These are phyloP conservation scores for Glossosoma conforme DNA, from an alignment of 1,140 invertebrate species.

Conservation along the genomic window DNA sequence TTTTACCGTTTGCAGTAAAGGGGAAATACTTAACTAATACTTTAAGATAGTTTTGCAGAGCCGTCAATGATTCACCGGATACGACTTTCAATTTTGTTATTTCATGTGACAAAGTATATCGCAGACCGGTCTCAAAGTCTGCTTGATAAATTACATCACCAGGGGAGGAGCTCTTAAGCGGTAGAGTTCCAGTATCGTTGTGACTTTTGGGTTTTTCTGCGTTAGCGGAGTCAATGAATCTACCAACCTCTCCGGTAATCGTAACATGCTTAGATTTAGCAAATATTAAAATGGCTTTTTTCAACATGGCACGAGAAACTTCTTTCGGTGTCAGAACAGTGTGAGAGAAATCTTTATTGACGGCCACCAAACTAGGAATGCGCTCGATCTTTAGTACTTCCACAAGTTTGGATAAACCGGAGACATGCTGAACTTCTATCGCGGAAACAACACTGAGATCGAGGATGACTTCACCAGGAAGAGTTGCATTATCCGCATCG, in stretches of 20 bases:
- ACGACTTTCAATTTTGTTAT: conserved; percentile 65
- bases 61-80: conserved; percentile 61
- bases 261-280: conserved; percentile 35
- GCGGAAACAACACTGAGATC: conserved; percentile 54
- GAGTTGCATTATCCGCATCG: conserved; percentile 52
- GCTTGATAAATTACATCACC: conserved; percentile 63
- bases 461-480: conserved; percentile 57
- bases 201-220: too few species aligned
- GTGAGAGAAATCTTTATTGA: conserved; percentile 40
- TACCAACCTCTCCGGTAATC: not conserved
- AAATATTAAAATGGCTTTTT: conserved; percentile 50
- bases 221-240: not conserved
- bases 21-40: conserved; percentile 72
- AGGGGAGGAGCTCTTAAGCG: not conserved
- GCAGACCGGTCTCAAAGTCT: conserved; percentile 80
- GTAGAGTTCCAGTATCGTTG: not conserved
- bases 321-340: conserved; percentile 42
- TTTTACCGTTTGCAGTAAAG: conserved; percentile 56
- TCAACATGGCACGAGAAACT: conserved; percentile 42
- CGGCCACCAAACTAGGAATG: conserved; percentile 51
- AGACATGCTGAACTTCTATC: conserved; percentile 52
- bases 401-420: conserved; percentile 51
- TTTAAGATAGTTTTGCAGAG: conserved; percentile 67
- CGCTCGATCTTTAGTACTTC: conserved; percentile 44
- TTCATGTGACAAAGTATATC: conserved; percentile 77